Percentiles rank a stretch among this genome's conserved stretches.
Evolutionary conservation across 1,140 invertebrate genomes (phyloP).

Genomic region (Drosophila willistoni): DNA sequence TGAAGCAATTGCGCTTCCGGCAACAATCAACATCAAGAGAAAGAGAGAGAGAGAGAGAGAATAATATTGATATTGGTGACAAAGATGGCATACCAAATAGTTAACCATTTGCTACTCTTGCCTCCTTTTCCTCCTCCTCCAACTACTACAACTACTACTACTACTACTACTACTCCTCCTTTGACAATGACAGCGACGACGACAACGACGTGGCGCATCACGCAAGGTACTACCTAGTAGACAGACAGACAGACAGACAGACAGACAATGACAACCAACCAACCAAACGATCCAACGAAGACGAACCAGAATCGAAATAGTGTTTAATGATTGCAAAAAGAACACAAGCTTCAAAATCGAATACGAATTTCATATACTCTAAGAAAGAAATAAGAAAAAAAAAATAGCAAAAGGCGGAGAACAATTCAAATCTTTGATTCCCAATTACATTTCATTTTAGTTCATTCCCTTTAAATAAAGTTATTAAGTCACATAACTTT

Average conservation of each 20-base stretch:
- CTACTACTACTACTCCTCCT: slow-evolving; percentile 9
- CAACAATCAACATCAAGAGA: slow-evolving; percentile 43
- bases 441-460: no score
- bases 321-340: not conserved
- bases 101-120: slow-evolving; percentile 48
- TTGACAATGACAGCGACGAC: not conserved
- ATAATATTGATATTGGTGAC: slow-evolving; percentile 45
- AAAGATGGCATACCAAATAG: slow-evolving; percentile 74
- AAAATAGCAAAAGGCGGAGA: no score
- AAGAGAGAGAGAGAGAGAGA: not conserved
- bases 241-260: slow-evolving; percentile 4
- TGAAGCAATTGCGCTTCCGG: slow-evolving; percentile 81
- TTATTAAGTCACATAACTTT: no score
- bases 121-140: not conserved
- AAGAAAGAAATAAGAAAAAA: no score
- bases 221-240: slow-evolving; percentile 34
- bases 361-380: not conserved
- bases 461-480: no score
- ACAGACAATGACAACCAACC: slow-evolving; percentile 3
- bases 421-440: no score
- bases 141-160: not conserved
- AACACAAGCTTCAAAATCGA: not conserved
- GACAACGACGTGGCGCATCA: slow-evolving; percentile 33
- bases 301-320: slow-evolving; percentile 12
- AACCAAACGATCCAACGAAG: not conserved